Evolutionary conservation across 2,113 vertebrate species (phyloP).

Genomic region (Gymnorhina tibicen): DNA sequence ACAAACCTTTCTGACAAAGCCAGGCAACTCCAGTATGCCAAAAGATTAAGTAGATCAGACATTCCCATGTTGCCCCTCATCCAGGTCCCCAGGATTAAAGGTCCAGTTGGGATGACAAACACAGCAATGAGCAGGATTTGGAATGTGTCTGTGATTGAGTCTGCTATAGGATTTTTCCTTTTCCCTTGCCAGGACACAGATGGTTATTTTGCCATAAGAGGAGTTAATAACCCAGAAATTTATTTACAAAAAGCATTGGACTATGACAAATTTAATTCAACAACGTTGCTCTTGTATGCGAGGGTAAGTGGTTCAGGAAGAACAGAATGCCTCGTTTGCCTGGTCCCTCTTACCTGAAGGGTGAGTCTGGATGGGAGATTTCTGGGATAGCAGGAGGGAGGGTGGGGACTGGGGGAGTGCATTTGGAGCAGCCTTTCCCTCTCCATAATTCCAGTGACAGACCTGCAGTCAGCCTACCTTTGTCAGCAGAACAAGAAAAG

Average conservation of each 20-base stretch:
- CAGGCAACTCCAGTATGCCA: not conserved
- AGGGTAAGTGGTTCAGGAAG: slow-evolving; percentile 69
- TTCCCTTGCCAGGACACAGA: slow-evolving; percentile 60
- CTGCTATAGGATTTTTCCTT: not conserved
- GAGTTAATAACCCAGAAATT: slow-evolving; percentile 76
- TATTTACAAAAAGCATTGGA: slow-evolving; percentile 76
- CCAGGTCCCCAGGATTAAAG: not conserved
- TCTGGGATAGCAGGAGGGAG: not conserved
- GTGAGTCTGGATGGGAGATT: not conserved
- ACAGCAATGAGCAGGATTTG: not conserved
- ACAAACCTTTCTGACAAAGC: not conserved
- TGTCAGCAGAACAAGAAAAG: not conserved
- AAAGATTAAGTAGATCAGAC: not conserved
- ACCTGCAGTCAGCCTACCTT: not conserved
- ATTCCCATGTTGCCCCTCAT: not conserved
- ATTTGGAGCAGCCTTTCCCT: not conserved
- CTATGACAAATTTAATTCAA: slow-evolving; percentile 74
- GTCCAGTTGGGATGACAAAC: not conserved
- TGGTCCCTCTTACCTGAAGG: not conserved
- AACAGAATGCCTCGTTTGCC: not conserved
- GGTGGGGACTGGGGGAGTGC: not conserved
- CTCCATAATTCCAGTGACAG: not conserved
- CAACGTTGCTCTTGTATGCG: slow-evolving; percentile 73
- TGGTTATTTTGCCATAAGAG: slow-evolving; percentile 77
- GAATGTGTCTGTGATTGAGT: not conserved